These are phyloP conservation scores for Arrhamphus sclerolepis DNA, from an alignment of 2,797 vertebrate genomes.

Conservation along the genomic window DNA sequence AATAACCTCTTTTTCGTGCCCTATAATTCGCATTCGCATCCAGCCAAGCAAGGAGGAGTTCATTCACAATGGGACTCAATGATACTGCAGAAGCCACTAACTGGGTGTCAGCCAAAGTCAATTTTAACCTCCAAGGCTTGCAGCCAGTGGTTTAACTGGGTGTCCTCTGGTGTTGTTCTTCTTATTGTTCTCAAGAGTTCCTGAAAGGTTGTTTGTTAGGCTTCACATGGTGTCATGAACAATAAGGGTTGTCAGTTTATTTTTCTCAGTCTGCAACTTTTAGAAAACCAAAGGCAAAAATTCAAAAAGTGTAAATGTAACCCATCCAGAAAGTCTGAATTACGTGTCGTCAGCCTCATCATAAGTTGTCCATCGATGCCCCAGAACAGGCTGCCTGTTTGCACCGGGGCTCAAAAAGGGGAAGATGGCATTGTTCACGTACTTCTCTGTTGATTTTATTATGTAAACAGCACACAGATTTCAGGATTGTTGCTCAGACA, in stretches of 20 bases:
- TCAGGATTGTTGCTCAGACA: slow-evolving; percentile 21
- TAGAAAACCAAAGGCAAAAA: too few relatives aligned
- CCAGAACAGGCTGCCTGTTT: not conserved
- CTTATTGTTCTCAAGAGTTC: slow-evolving; percentile 41
- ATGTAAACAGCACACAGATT: slow-evolving; percentile 22
- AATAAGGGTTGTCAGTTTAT: too few relatives aligned
- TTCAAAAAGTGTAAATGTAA: too few relatives aligned
- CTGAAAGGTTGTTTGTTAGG: slow-evolving; percentile 47
- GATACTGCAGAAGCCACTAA: too few relatives aligned
- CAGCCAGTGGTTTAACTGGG: slow-evolving; percentile 46
- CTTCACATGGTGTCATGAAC: slow-evolving; percentile 25
- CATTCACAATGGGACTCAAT: slow-evolving; percentile 20
- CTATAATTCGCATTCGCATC: slow-evolving; percentile 22
- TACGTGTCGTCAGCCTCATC: too few relatives aligned
- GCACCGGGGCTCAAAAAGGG: slow-evolving; percentile 19
- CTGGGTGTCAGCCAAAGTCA: too few relatives aligned
- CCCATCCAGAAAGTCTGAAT: too few relatives aligned
- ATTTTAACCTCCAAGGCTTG: slow-evolving; percentile 24
- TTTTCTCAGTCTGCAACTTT: too few relatives aligned
- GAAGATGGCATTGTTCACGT: slow-evolving; percentile 50
- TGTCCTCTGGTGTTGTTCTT: slow-evolving; percentile 47
- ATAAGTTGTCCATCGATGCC: too few relatives aligned
- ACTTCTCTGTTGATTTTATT: slow-evolving; percentile 33
- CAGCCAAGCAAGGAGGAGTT: slow-evolving; percentile 29
- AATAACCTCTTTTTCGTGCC: too few relatives aligned